Base-by-base conservation (phyloP, 2,797 vertebrate species). In the Bradypus variegatus region DNA sequence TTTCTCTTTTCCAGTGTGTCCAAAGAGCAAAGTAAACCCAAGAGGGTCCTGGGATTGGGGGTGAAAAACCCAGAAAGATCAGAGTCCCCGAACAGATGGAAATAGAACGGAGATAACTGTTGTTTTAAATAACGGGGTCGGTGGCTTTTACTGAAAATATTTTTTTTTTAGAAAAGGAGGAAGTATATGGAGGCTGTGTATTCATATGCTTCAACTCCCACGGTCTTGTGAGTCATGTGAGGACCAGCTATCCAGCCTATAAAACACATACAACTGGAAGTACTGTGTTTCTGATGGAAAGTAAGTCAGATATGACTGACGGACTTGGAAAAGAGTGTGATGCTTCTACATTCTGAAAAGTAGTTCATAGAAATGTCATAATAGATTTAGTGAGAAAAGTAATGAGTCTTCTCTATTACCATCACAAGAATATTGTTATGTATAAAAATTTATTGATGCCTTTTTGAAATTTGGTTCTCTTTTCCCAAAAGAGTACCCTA, bases 201-300 rank as follows among this genome's bases (percentile, higher is more conserved):
- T n/a, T 8, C n/a, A 67, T 12, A 25, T 7, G 8, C 9, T 8
- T 31, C 33, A 1, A 0, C 2, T 9, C 9, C 12, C 3, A 1
- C 0, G 7, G 10, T 4, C 9, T 1, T 4, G 7, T 11, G 29
- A 0, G 3, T 5, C 11, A 0, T 0, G 10, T 5, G 45, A 81
- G 72, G 31, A 38, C 11, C 5, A 0, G 0, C 21, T 60, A 8
- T 53, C 12, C 31, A 2, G 1, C 23, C 12, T 8, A 38, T 2
- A 5, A 21, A 27, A 8, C 19, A 1, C 29, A 11, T 29, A 12
- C 15, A 9, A 55, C 25, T 2, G 29, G 29, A 18, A 9, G 12
- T 5, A 5, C 62, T 0, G 6, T 1, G 3, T 9, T 62, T 50
- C 78, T 19, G 31, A 13, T 0, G 4, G 69, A n/a, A 8, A 48